A percentile compares a stretch with the other conserved stretches of the same genome.
phyloP scores from a whole-genome alignment of 2,797 vertebrate genomes.

The Pristis pectinata region DNA sequence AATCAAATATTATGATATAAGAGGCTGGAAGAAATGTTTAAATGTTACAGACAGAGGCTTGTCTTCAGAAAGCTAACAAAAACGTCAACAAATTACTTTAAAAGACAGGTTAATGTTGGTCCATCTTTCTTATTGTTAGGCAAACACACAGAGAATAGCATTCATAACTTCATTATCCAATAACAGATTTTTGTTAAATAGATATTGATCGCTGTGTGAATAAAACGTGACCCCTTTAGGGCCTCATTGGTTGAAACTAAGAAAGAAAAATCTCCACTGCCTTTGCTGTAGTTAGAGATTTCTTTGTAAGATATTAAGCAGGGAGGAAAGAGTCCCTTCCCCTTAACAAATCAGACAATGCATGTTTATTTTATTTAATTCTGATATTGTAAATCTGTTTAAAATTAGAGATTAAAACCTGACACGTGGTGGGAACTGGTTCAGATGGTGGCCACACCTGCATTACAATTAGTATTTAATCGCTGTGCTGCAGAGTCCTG shows the following conservation, averaged over 20 bases:
- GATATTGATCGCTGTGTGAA: background rate
- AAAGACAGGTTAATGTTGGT: conserved; percentile 3
- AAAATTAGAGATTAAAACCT: background rate
- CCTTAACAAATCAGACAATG: background rate
- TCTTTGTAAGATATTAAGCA: background rate
- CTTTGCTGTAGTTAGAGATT: background rate
- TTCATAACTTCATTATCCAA: background rate
- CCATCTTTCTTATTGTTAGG: background rate
- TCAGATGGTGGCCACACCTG: background rate
- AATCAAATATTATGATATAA: background rate
- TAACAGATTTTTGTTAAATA: conserved; percentile 12
- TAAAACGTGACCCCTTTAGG: background rate
- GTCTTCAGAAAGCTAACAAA: background rate
- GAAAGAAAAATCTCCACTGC: background rate
- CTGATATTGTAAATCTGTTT: background rate
- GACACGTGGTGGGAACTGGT: conserved; percentile 9
- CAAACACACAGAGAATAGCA: background rate
- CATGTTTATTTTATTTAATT: background rate
- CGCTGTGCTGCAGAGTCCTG: too few relatives aligned
- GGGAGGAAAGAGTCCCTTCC: background rate
- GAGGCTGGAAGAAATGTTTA: background rate
- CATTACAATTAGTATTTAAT: background rate
- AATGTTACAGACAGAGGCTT: background rate
- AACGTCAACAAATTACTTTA: background rate
- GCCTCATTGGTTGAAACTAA: conserved; percentile 21